phyloP scores from a whole-genome alignment of 2,888 invertebrate genomes.

The Boloria selene region DNA sequence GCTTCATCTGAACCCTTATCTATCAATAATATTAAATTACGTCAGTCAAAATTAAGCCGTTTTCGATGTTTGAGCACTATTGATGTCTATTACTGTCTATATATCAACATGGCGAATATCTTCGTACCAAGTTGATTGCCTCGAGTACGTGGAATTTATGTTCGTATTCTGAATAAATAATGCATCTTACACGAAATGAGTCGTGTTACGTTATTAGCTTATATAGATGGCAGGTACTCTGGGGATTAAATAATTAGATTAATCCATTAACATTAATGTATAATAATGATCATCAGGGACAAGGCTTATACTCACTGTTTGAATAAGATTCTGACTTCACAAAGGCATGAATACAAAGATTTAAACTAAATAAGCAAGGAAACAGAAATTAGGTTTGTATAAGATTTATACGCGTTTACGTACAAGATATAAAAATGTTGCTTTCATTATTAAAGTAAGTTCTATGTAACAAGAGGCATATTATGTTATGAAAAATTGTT shows the following conservation, averaged over 20 bases:
- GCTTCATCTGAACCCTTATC: constrained; percentile 32
- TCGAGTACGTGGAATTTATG: constrained; percentile 27
- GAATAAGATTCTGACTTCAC: background rate
- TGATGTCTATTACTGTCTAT: constrained; percentile 11
- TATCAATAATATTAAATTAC: constrained; percentile 31
- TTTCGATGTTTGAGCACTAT: constrained; percentile 25
- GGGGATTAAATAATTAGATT: constrained; percentile 23
- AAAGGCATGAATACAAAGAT: too few relatives aligned
- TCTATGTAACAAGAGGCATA: too few relatives aligned
- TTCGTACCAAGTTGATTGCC: constrained; percentile 26
- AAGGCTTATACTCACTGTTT: constrained; percentile 6
- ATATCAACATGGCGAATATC: constrained; percentile 23
- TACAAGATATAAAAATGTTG: too few relatives aligned
- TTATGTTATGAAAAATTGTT: too few relatives aligned
- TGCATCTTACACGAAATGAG: constrained; percentile 25
- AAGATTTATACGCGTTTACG: too few relatives aligned
- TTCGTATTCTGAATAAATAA: constrained; percentile 29
- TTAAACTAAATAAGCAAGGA: too few relatives aligned
- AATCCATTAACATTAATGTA: constrained; percentile 14
- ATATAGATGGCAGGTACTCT: constrained; percentile 19
- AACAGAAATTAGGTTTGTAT: too few relatives aligned
- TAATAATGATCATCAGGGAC: constrained; percentile 14
- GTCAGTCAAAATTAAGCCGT: constrained; percentile 30
- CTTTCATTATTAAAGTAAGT: too few relatives aligned
- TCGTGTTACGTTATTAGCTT: constrained; percentile 25